Evolutionary conservation across 2,797 vertebrate genomes (phyloP), one percentile per base, ranked within the genome.

Genomic region (Anguilla megastoma): DNA sequence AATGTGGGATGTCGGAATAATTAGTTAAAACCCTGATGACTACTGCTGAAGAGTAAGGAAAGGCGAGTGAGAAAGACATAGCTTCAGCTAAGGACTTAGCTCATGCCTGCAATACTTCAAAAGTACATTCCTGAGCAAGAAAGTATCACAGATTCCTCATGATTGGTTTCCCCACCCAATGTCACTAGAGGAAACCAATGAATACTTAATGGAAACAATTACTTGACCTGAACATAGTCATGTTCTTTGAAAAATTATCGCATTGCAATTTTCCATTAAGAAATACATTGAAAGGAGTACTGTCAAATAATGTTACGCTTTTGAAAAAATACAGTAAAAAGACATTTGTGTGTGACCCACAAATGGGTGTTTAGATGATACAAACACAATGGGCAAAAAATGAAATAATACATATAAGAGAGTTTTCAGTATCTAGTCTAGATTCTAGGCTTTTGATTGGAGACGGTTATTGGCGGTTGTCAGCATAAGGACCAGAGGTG

Each of bases 1-100:
- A 85, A 85, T 60, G 10, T 27, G 56, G n/a, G 21, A 30, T 84
- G 83, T 54, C 50, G 56, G n/a, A 56, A 54, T 14, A 50, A 56
- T 84, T 54, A 84, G 21, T n/a, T 50, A 48, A 83, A 82, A 50
- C 80, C 80, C 48, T 52, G 83, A 50, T 52, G 83, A 84, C 21
- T 41, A 30, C 45, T 10, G 69, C 30, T 27, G 33, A 33, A 33
- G 30, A 74, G n/a, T 14, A 36, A 50, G 21, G 84, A 18, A 21
- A 60, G 30, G 54, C 16, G 16, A 80, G 76, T 33, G 33, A 76
- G 30, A 58, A 33, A 5, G 83, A 10, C 50, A 27, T 52, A 60
- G 48, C 56, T 56, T 58, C 18, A 16, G 84, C 24, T 48, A 54
- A 84, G 84, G 6, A 60, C n/a, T 21, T 63, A 63, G 83, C 24